Evolutionary conservation across 2,113 vertebrate species (phyloP), one percentile per base, ranked within the genome.

Genomic region (Nesogale talazaci): DNA sequence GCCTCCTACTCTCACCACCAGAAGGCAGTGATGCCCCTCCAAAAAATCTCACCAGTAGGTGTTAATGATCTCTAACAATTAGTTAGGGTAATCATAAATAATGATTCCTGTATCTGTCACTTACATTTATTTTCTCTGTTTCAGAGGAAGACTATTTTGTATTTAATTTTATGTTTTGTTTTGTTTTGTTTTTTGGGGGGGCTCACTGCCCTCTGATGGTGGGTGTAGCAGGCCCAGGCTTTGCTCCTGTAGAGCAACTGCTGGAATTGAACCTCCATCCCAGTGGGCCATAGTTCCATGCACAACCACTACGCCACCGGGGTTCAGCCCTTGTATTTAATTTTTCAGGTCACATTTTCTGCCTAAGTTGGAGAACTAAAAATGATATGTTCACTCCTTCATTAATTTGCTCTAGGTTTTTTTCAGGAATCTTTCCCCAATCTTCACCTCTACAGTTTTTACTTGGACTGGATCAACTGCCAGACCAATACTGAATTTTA

Each of bases 361-460:
- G 27, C 23, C 59, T 83, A 25, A 80, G 31, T 38, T 74, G 17
- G 88, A 94, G 31, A 87, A 65, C 38, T 38, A 38, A 84, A 92
- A 38, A 83, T n/a, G 57, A 78, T 91, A 82, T 42, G 6, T 88
- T 92, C 34, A 61, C 15, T 92, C 77, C 29, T 59, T 94, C 83
- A 86, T 93, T 93, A 81, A 65, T 69, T 90, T 7, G 23, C 42
- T 52, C 46, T 86, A 77, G 79, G 22, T 72, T 77, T 92, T 91
- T 86, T 94, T 89, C 36, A 89, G 31, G 42, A 95, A 75, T 90
- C 29, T 82, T 90, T 94, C 42, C 36, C 20, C 36, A 59, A 79
- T 95, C 72, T 91, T 96, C 38, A 88, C 46, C 72, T 91, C 94
- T 78, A 90, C 77, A 23, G 40, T 83, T 95, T 81, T 63, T 10